Base-by-base conservation (phyloP, 2,797 vertebrate genomes). In the Mycteria americana region DNA sequence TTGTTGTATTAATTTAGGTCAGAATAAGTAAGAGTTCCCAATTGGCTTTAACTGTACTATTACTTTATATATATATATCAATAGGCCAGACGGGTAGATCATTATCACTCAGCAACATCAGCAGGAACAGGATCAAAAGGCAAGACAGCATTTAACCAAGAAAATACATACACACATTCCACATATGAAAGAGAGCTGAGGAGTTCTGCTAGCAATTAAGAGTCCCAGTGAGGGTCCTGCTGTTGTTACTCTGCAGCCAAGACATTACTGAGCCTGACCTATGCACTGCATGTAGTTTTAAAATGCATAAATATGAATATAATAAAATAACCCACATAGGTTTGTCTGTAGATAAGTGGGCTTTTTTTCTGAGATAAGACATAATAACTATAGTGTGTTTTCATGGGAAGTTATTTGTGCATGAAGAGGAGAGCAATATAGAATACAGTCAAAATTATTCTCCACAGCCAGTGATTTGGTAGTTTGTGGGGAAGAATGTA, bases 131-230 rank as follows among this genome's bases (percentile, higher is more conserved):
- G 65, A 90, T 94, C 73, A 95, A 93, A 97, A 96, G 88, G 85
- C 91, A 82, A 84, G 57, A 59, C 73, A 73, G 73, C 85, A 65
- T 95, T 94, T 90, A 90, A 84, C 43, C 28, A 84, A 82, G 88
- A 68, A 94, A 95, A 84, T 70, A n/a, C n/a, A 89, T 43, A 75
- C n/a, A 45, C 16, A 15, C 54, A 27, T 10, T 94, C 41, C 72
- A 67, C 35, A 24, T 70, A 18, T 15, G 75, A 85, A 79, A 85
- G 84, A 81, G 39, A 92, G 50, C 64, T 7, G 64, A 79, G 79
- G 75, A 93, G 45, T 76, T 95, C 59, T 88, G 86, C 77, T 80
- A 64, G 78, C 79, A 92, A 90, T 96, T 95, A 96, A 96, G n/a
- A 77, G 64, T 54, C 92, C 78, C 93, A 87, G 74, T 16, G 74